phyloP scores from a whole-genome alignment of 1,140 invertebrate genomes.

The Metopolophium dirhodum region DNA sequence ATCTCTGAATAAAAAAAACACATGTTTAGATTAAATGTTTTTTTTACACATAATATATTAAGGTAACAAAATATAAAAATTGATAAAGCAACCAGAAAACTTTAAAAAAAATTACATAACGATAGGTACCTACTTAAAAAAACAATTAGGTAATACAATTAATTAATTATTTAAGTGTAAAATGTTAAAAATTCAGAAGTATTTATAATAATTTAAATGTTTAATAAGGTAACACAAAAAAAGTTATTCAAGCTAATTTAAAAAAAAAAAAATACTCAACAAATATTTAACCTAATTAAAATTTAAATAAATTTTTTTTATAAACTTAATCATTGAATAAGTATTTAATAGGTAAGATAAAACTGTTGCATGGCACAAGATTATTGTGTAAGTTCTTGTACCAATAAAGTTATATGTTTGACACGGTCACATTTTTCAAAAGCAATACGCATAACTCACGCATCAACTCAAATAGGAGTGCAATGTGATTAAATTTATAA shows the following conservation, averaged over 20 bases:
- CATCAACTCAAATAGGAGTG: neutral
- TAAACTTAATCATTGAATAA: neutral
- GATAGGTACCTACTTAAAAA: neutral
- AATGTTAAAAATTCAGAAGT: conserved; percentile 27
- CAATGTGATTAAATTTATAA: neutral
- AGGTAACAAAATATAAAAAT: conserved; percentile 18
- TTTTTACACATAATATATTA: neutral
- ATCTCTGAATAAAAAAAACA: neutral
- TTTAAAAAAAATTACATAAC: neutral
- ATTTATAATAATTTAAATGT: neutral
- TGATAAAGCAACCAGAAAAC: neutral
- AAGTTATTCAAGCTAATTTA: neutral
- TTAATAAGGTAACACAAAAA: conserved; percentile 18
- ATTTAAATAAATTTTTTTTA: neutral
- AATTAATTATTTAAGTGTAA: conserved; percentile 16
- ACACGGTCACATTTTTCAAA: neutral
- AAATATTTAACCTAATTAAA: neutral
- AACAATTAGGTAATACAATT: neutral
- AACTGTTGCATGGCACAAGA: neutral
- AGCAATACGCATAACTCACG: neutral
- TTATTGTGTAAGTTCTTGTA: neutral
- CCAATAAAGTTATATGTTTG: neutral
- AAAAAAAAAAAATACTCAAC: conserved; percentile 7
- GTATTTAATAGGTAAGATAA: neutral
- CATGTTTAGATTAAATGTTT: neutral